Evolutionary conservation across 2,797 vertebrate genomes (phyloP).

Genomic region (Eleutherodactylus coqui): DNA sequence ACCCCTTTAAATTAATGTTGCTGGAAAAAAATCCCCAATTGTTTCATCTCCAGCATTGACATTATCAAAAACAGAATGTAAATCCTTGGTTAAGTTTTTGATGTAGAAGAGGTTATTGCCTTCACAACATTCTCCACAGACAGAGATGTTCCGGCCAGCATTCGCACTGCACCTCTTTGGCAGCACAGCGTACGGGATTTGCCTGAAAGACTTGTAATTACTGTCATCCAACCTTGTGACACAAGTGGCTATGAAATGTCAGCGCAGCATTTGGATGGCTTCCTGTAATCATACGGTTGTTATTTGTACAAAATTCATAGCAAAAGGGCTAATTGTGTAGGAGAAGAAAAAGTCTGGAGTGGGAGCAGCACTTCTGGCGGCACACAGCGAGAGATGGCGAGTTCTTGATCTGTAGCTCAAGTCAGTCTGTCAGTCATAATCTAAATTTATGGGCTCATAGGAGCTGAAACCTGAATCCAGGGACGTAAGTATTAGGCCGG

Average conservation of each 20-base stretch:
- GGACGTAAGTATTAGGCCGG: too few species aligned
- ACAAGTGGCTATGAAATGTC: slow-evolving; percentile 42
- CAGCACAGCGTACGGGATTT: slow-evolving; percentile 25
- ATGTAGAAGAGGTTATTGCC: background rate
- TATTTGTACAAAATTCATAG: background rate
- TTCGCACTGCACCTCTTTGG: background rate
- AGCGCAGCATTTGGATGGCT: background rate
- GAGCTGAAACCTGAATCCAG: too few species aligned
- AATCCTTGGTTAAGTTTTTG: background rate
- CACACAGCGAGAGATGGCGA: background rate
- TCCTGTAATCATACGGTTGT: slow-evolving; percentile 41
- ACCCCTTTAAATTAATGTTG: background rate
- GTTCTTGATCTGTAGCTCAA: background rate
- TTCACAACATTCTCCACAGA: background rate
- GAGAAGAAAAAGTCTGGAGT: background rate
- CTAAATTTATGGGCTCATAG: too few species aligned
- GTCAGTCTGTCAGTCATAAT: too few species aligned
- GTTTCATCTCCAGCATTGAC: background rate
- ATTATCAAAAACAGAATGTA: background rate
- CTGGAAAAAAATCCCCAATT: background rate
- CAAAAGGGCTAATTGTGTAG: slow-evolving; percentile 17
- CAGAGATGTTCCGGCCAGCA: background rate
- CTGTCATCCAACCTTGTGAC: slow-evolving; percentile 47
- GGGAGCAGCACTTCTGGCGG: background rate
- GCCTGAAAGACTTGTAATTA: slow-evolving; percentile 54